A percentile compares a stretch with the other conserved stretches of the same genome.
Evolutionary conservation across 2,797 vertebrate genomes (phyloP).

Genomic region (Karalla daura): DNA sequence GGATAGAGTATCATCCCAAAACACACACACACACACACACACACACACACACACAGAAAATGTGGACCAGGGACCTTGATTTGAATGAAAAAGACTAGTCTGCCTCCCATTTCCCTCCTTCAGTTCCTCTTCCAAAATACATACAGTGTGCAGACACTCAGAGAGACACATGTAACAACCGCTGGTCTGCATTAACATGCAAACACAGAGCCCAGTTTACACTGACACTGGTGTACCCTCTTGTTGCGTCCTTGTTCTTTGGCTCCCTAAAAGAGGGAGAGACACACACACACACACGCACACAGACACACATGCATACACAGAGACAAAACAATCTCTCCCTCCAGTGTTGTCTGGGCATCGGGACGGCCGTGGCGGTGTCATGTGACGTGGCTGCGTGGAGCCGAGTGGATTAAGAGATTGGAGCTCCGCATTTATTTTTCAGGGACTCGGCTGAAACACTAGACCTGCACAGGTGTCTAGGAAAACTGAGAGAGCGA

Average conservation of each 20-base stretch:
- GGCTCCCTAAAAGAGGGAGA: conserved; percentile 3
- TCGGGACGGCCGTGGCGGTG: conserved; percentile 88
- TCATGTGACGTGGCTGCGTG: conserved; percentile 97
- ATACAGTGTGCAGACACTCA: conserved; percentile 9
- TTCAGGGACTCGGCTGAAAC: conserved; percentile 96
- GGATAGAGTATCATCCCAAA: conserved; percentile 98
- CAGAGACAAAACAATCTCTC: conserved; percentile 59
- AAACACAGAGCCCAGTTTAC: conserved; percentile 3
- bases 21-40: conserved; percentile 63
- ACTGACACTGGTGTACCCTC: not conserved
- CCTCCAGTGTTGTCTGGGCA: conserved; percentile 88
- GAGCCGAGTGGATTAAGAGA: conserved; percentile 99
- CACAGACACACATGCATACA: conserved; percentile 28
- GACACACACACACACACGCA: conserved; percentile 22
- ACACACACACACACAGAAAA: conserved; percentile 51
- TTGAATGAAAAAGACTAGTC: conserved; percentile 95
- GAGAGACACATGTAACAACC: conserved; percentile 1
- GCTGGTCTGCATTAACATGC: not conserved
- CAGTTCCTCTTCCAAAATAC: conserved; percentile 11
- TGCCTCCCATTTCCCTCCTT: conserved; percentile 61
- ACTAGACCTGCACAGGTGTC: conserved; percentile 98
- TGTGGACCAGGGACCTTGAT: conserved; percentile 80
- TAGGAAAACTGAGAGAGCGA: conserved; percentile 81
- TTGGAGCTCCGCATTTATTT: conserved; percentile 98
- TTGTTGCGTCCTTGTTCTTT: conserved; percentile 38